phyloP scores from a whole-genome alignment of 2,797 vertebrate genomes.

The Tadarida brasiliensis region DNA sequence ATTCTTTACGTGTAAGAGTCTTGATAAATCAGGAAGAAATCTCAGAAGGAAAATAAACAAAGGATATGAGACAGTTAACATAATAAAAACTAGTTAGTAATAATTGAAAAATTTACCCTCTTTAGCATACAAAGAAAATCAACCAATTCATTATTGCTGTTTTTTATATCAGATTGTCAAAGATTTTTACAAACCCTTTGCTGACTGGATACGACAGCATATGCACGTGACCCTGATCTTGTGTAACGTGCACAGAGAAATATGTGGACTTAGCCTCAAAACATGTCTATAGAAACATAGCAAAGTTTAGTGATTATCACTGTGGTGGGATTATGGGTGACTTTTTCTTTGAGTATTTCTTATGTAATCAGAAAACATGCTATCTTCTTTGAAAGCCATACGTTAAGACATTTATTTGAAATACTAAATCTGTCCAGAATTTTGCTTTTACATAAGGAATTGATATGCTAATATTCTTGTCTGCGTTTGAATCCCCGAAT shows the following conservation, averaged over 20 bases:
- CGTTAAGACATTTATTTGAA: constrained; percentile 38
- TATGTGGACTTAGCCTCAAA: not conserved
- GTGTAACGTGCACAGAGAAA: not conserved
- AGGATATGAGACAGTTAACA: not conserved
- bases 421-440: constrained; percentile 34
- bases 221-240: not conserved
- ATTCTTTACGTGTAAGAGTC: not conserved
- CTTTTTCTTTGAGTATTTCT: constrained; percentile 21
- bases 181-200: constrained; percentile 33
- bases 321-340: not conserved
- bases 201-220: not conserved
- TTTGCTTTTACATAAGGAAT: not conserved
- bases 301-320: not conserved
- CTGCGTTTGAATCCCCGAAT: constrained; percentile 15
- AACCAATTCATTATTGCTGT: not conserved
- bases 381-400: not conserved
- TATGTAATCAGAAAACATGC: constrained; percentile 18
- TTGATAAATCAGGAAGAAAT: constrained; percentile 15
- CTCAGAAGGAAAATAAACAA: constrained; percentile 31
- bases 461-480: not conserved
- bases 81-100: constrained; percentile 42
- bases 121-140: constrained; percentile 26
- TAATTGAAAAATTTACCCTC: constrained; percentile 29
- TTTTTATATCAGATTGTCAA: constrained; percentile 36
- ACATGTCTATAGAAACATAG: not conserved